A percentile compares a stretch with the other conserved stretches of the same genome.
Evolutionary conservation across 2,113 vertebrate species (phyloP).

Genomic region (Zosterops borbonicus): DNA sequence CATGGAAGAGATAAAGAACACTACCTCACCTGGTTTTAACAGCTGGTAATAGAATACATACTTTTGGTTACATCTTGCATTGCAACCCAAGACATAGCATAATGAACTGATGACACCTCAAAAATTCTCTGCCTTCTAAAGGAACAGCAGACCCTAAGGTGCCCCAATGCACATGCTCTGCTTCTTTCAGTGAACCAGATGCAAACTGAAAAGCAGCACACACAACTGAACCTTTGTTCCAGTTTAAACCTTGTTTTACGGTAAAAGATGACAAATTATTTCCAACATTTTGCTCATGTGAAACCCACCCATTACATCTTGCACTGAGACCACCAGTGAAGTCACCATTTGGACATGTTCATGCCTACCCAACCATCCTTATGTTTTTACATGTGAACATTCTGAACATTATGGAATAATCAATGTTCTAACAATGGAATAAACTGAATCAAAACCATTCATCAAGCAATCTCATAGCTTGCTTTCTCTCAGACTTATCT

Average conservation of each 20-base stretch:
- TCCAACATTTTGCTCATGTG: background rate
- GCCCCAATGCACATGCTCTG: background rate
- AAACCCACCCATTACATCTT: background rate
- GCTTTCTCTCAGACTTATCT: background rate
- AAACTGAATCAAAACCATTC: background rate
- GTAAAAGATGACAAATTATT: background rate
- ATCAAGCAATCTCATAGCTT: background rate
- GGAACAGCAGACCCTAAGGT: background rate
- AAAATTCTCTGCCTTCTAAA: background rate
- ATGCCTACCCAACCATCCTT: background rate
- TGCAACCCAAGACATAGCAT: background rate
- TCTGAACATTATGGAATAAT: background rate
- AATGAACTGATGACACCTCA: background rate
- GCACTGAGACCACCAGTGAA: background rate
- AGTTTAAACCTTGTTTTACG: background rate
- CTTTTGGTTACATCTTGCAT: too few relatives aligned
- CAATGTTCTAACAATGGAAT: background rate
- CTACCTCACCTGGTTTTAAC: too few relatives aligned
- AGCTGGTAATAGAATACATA: too few relatives aligned
- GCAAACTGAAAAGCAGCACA: background rate
- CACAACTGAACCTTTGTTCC: background rate
- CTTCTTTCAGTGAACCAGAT: background rate
- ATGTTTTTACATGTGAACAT: background rate
- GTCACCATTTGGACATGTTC: background rate
- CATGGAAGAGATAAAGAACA: too few relatives aligned